Percentiles rank a stretch among this genome's conserved stretches.
Conservation (phyloP, 2,888 invertebrate genomes). For the Eurois occulta region DNA sequence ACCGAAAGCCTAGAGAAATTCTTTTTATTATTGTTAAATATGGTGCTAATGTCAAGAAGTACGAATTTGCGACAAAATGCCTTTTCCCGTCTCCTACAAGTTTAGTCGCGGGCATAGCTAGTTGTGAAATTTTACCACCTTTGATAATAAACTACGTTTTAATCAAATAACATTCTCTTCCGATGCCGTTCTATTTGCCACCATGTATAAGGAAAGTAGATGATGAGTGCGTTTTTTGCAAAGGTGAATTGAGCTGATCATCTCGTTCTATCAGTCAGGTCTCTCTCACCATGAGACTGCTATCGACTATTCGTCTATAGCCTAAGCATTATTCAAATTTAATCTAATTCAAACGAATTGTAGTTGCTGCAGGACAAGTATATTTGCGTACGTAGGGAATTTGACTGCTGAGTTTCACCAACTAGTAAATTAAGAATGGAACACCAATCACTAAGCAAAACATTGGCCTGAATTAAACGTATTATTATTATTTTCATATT, state of each 20-base stretch:
- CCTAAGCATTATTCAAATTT: slow-evolving; percentile 2
- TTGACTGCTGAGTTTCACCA: background rate
- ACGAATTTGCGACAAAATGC: background rate
- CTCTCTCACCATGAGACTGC: background rate
- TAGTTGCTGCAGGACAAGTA: slow-evolving; percentile 15
- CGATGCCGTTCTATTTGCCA: background rate
- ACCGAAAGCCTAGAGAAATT: background rate
- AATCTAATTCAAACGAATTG: slow-evolving; percentile 4
- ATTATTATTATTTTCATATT: background rate
- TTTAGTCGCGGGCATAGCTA: background rate
- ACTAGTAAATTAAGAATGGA: slow-evolving; percentile 15
- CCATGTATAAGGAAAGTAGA: background rate
- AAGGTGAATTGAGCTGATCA: background rate
- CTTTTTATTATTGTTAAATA: background rate
- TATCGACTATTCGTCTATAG: background rate
- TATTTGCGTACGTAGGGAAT: background rate
- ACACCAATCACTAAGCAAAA: slow-evolving; percentile 13
- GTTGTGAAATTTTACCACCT: background rate
- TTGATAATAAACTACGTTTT: slow-evolving; percentile 1
- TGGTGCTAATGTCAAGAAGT: background rate
- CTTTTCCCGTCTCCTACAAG: background rate
- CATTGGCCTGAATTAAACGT: background rate
- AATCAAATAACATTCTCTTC: background rate
- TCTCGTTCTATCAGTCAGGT: background rate
- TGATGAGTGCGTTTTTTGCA: background rate